Evolutionary conservation across 2,888 invertebrate genomes (phyloP).

Genomic region (Trachelus tabidus): DNA sequence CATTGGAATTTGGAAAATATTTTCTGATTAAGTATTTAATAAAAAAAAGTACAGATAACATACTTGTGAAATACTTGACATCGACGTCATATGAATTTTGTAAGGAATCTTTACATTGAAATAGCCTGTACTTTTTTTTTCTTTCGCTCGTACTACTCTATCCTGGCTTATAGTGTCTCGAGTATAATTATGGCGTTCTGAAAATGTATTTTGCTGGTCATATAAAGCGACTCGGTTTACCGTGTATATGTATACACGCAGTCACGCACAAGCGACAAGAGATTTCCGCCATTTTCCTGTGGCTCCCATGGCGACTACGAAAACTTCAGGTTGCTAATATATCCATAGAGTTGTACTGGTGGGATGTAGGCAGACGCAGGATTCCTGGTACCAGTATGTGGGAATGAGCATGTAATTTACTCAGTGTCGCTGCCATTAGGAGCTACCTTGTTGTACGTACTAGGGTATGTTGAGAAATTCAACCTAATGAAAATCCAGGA

Average conservation of each 20-base stretch:
- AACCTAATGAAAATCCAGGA: background rate
- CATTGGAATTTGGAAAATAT: background rate
- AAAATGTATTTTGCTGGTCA: background rate
- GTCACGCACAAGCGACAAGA: background rate
- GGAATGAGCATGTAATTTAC: too few species aligned
- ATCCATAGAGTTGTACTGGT: background rate
- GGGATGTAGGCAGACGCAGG: background rate
- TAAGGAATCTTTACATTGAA: background rate
- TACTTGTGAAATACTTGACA: too few species aligned
- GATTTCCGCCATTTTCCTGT: background rate
- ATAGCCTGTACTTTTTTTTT: background rate
- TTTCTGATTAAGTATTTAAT: background rate
- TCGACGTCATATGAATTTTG: background rate
- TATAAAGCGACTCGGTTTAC: background rate
- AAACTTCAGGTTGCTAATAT: background rate
- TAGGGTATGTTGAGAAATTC: background rate
- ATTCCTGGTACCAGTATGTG: background rate
- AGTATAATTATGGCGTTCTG: background rate
- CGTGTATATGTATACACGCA: background rate
- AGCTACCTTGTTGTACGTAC: background rate
- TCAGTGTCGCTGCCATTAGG: background rate
- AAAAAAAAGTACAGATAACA: background rate
- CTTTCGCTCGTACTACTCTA: background rate
- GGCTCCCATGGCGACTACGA: background rate
- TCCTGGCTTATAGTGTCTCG: background rate